phyloP scores from a whole-genome alignment of 2,113 vertebrate genomes.

The Tragulus kanchil region DNA sequence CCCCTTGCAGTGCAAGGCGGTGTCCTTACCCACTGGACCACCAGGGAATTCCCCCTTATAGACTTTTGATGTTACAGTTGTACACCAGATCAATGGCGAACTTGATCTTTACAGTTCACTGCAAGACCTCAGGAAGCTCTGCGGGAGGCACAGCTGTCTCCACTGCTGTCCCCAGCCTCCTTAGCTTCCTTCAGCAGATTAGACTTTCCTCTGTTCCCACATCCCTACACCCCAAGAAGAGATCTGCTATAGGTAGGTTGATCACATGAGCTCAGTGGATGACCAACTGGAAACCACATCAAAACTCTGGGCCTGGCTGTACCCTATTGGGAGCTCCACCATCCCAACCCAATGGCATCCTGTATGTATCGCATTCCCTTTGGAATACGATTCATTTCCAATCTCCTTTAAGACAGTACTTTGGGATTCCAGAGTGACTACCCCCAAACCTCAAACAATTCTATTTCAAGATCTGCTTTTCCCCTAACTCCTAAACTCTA shows the following conservation, averaged over 20 bases:
- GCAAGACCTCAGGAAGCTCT: too few relatives aligned
- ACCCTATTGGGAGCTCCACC: fast-evolving
- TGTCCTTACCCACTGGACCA: too few relatives aligned
- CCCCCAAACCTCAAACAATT: constrained; percentile 11
- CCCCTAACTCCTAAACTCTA: not conserved
- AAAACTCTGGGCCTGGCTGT: too few relatives aligned
- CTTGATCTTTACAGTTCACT: not conserved
- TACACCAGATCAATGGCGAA: not conserved
- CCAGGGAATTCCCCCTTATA: not conserved
- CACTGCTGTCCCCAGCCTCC: not conserved
- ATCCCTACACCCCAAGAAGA: not conserved
- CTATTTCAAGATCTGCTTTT: not conserved
- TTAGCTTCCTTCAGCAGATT: not conserved
- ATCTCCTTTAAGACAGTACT: not conserved
- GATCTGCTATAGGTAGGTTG: not conserved
- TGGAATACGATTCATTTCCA: not conserved
- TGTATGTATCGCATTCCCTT: not conserved
- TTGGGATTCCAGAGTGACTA: not conserved
- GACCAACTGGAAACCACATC: not conserved
- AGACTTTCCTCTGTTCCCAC: not conserved
- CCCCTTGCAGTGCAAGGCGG: too few relatives aligned
- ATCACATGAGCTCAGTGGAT: not conserved
- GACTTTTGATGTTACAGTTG: not conserved
- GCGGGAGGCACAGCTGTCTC: not conserved
- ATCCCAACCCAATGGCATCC: fast-evolving